Evolutionary conservation across 2,888 invertebrate genomes (phyloP), one percentile per base, ranked within the genome.

Genomic region (Pandemis cinnamomeana): DNA sequence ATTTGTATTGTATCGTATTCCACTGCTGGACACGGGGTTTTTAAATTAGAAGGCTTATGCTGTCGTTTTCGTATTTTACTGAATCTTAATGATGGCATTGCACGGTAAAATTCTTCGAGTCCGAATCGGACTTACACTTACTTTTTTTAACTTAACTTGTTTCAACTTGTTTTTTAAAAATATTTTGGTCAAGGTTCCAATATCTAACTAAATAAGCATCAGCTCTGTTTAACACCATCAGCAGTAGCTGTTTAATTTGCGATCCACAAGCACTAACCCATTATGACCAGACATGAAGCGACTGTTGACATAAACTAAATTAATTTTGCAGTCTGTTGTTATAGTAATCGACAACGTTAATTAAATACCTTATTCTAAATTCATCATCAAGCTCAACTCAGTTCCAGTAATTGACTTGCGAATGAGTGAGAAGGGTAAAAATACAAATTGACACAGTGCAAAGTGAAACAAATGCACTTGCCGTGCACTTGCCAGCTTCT

Each of bases 271-370:
- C 36, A 70, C 41, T 70, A 51, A 62, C 51, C 51, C 61, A 70
- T 53, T 62, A 51, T 70, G 20, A 62, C 48, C 61, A 11, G 3
- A 46, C 61, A 11, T 11, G 61, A 62, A 67, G 51, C 67, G 41
- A 53, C 5, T 70, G 51, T 70, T 70, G 70, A 53, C 70, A 62
- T 15, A 62, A 62, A 70, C 62, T 70, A 62, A 70, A 70, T 70
- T 70, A 70, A 62, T 70, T 60, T 53, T 20, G 67, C 36, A 41
- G 51, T 15, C 48, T 55, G 36, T 41, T 67, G 44, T 58, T 53
- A 15, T 15, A 67, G 27, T 8, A 20, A 68, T 44, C 15, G 55
- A 68, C 7, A 36, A 27, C 36, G 44, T 68, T 58, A 68, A 58
- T 68, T 58, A 46, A 55, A 42, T 27, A 11, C 27, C 55, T 41